A percentile compares a stretch with the other conserved stretches of the same genome.
phyloP scores from a whole-genome alignment of 2,888 invertebrate species.

The Rhodophaea formosa region DNA sequence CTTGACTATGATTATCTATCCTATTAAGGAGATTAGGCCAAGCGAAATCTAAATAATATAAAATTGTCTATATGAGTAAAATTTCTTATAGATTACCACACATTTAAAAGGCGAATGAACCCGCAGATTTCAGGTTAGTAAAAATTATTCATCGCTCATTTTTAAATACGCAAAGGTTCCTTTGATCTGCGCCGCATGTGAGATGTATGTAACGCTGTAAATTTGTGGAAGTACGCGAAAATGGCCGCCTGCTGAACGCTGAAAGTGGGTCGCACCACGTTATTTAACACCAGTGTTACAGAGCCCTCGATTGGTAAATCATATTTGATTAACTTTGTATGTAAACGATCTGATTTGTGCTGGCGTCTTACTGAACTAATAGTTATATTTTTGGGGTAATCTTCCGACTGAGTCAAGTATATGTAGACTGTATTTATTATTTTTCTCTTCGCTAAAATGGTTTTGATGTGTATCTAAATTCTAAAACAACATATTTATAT shows the following conservation, averaged over 20 bases:
- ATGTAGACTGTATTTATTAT: no score
- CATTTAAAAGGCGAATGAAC: neutral
- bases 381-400: no score
- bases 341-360: neutral
- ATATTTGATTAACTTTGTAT: neutral
- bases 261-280: slow-evolving; percentile 5
- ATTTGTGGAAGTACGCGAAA: slow-evolving; percentile 9
- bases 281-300: slow-evolving; percentile 2
- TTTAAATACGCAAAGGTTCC: neutral
- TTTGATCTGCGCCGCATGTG: neutral
- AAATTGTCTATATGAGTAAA: no score
- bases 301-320: neutral
- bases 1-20: no score
- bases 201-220: slow-evolving; percentile 2
- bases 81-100: no score
- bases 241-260: slow-evolving; percentile 1
- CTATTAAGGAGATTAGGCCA: no score
- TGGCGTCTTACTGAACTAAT: no score
- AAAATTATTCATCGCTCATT: neutral
- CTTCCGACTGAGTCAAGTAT: no score
- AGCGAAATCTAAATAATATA: no score
- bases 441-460: no score
- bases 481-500: no score
- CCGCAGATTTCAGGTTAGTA: neutral
- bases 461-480: no score